Base-by-base conservation (phyloP, 2,113 vertebrate species). In the Hippocampus mohnikei region DNA sequence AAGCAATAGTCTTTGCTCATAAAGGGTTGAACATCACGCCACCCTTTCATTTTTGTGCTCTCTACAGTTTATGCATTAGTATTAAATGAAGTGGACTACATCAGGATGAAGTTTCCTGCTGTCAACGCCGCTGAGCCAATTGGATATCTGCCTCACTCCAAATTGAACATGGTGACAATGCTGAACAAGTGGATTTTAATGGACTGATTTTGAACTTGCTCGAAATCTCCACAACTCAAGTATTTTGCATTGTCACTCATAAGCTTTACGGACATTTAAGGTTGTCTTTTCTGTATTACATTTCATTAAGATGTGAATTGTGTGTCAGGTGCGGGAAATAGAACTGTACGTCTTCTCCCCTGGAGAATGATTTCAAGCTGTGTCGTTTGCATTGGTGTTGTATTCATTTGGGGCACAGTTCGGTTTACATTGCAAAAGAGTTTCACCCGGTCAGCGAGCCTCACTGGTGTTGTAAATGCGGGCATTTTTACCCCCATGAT, bases 1-100 rank as follows among this genome's bases (percentile, higher is more conserved):
- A 82, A 89, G 90, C 89, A 90, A 92, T 82, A 64, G 77, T 55
- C 29, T 70, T 70, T 71, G 71, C 85, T 77, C 78, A 59, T 76
- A 69, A 63, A 80, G 73, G 65, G 71, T 81, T 82, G 53, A 69
- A 85, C 74, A 58, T 33, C 27, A 33, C 7, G 13, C 58, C 58
- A 60, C 18, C 60, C 59, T 56, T 64, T 23, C 66, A 33, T 76
- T 75, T 50, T 73, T 67, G 67, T 79, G 70, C 76, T 82, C 29
- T 81, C 61, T 64, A 77, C 66, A 81, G 76, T 84, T 76, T 81
- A 75, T 87, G 80, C 46, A 48, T 70, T 72, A 81, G 79, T 64
- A 18, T 85, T 84, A 84, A 81, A 27, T 83, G 1, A 11, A 70
- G 72, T 75, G 76, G 73, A 63, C 27, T 76, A 80, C 68, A 44